Percentiles rank a stretch among this genome's conserved stretches.
Evolutionary conservation across 2,888 invertebrate genomes (phyloP).

Genomic region (Molorchus minor): DNA sequence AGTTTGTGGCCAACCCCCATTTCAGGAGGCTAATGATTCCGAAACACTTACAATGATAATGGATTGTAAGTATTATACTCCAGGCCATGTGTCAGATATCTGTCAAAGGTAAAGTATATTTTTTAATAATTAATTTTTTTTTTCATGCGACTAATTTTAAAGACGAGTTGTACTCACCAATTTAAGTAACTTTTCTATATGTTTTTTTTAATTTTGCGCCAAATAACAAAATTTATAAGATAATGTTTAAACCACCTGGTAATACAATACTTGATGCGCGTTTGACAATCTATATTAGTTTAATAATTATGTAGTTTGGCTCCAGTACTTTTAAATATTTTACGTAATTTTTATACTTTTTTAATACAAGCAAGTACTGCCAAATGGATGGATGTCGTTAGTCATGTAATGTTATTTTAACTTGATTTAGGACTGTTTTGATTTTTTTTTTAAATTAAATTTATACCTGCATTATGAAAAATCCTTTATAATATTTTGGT

Average conservation of each 20-base stretch:
- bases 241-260: not conserved
- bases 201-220: not conserved
- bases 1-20: constrained; percentile 96
- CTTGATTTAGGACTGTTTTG: no score
- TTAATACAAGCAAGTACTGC: not conserved
- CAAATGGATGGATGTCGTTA: not conserved
- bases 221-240: not conserved
- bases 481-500: not conserved
- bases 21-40: constrained; percentile 99
- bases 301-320: no score
- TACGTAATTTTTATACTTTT: not conserved
- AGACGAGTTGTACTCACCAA: constrained; percentile 1
- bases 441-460: not conserved
- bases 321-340: not conserved
- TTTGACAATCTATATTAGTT: not conserved
- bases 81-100: constrained; percentile 83
- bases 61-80: constrained; percentile 98
- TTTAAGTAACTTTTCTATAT: not conserved
- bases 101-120: constrained; percentile 81
- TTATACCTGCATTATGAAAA: not conserved
- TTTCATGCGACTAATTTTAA: not conserved
- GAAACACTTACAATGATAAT: constrained; percentile 99
- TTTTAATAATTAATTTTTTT: constrained; percentile 3
- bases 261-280: not conserved
- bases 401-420: not conserved